Evolutionary conservation across 2,113 vertebrate genomes (phyloP), one percentile per base, ranked within the genome.

Genomic region (Sturnus vulgaris): DNA sequence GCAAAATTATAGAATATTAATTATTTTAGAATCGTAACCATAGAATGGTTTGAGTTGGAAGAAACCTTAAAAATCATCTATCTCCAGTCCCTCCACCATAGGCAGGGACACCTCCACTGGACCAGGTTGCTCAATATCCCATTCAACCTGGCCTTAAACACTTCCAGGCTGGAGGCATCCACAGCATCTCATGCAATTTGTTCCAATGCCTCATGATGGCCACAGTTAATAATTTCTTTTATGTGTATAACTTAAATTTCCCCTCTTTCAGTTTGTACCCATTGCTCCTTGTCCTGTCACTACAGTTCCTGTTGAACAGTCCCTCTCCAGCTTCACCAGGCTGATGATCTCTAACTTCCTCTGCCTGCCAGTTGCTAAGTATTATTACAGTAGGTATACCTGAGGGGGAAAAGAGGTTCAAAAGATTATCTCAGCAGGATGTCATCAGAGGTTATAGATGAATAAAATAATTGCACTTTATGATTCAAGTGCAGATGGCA

Each of bases 401-500:
- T 78, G 46, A 69, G 27, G 25, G n/a, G 17, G 20, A 4, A 89
- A 64, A 82, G 25, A 64, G 19, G 5, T 37, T 87, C 30, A 69
- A 64, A 95, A 76, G 2, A 89, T 85, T 44, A 57, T 46, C 65
- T 93, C 46, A 72, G 81, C 16, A 82, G 78, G n/a, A 71, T 57
- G 66, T 68, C 46, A 80, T 85, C 40, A 94, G 77, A 72, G 7
- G 11, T 57, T 65, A 46, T 12, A 50, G 20, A 71, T 65, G 11
- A 75, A 64, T 78, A 68, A 81, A 90, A 33, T 6, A 81, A 44
- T 71, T 78, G 56, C 4, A 61, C 15, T 92, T 82, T 35, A 40
- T 68, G 30, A 49, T 76, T 79, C 49, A 57, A 55, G 25, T 61
- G 30, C 40, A 85, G 69, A 76, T 61, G 73, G 65, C 31, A 92